These are phyloP conservation scores for Fulmarus glacialis DNA, from an alignment of 2,113 vertebrate genomes.

Conservation along the genomic window DNA sequence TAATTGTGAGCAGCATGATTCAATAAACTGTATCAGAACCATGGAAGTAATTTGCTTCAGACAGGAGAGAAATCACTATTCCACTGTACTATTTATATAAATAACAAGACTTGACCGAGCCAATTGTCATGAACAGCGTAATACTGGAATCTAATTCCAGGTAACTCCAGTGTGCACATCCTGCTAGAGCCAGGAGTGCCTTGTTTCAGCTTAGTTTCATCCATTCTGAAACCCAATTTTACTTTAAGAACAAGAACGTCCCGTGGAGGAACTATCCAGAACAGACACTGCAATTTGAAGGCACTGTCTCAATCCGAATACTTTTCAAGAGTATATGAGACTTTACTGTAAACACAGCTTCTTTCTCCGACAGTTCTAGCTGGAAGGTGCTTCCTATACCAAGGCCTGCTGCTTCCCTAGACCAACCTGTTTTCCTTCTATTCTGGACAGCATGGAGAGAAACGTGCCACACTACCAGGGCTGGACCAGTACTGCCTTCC, in stretches of 20 bases:
- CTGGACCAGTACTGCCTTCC: not conserved
- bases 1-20: not conserved
- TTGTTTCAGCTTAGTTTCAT: not conserved
- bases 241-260: not conserved
- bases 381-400: not conserved
- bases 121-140: not conserved
- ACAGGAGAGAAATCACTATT: not conserved
- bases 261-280: not conserved
- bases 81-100: not conserved
- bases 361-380: not conserved
- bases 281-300: not conserved
- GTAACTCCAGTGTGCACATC: not conserved
- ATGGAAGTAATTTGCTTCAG: not conserved
- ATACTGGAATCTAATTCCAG: not conserved
- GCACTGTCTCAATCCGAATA: not conserved
- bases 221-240: not conserved
- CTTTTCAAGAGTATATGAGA: not conserved
- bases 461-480: not conserved
- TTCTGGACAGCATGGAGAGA: not conserved
- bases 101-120: not conserved
- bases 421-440: not conserved
- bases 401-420: not conserved
- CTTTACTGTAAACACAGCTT: not conserved
- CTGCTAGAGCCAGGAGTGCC: not conserved
- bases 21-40: not conserved